phyloP scores from a whole-genome alignment of 2,113 vertebrate species.

The Nyctereutes procyonoides region DNA sequence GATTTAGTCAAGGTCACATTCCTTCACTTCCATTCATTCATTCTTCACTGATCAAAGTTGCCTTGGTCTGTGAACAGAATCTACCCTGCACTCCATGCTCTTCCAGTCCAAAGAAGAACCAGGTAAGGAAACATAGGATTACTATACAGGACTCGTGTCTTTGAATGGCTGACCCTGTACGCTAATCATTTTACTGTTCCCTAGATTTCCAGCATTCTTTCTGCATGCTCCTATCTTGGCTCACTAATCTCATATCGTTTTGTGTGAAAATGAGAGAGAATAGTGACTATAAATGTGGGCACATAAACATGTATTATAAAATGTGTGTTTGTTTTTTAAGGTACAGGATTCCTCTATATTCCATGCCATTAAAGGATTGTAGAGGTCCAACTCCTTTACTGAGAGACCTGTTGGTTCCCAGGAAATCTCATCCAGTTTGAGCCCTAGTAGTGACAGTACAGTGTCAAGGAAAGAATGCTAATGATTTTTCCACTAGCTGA shows the following conservation, averaged over 20 bases:
- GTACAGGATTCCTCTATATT: not conserved
- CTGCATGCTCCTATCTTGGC: not conserved
- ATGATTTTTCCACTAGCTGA: slow-evolving; percentile 70
- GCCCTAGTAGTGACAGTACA: slow-evolving; percentile 36
- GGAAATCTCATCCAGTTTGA: slow-evolving; percentile 17
- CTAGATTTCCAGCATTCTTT: not conserved
- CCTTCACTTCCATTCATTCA: slow-evolving; percentile 3
- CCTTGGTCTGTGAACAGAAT: not conserved
- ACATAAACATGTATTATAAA: not conserved
- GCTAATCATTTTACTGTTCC: not conserved
- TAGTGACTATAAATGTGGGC: not conserved
- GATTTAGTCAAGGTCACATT: not conserved
- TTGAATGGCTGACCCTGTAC: not conserved
- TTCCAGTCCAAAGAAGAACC: not conserved
- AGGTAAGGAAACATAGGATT: not conserved
- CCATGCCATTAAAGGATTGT: not conserved
- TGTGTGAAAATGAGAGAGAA: not conserved
- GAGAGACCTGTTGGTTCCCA: not conserved
- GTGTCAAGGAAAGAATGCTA: slow-evolving; percentile 68
- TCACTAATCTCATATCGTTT: not conserved
- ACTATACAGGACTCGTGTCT: not conserved
- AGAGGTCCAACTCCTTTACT: not conserved
- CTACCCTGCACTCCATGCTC: not conserved
- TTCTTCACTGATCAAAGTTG: slow-evolving; percentile 11
- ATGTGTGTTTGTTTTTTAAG: not conserved